A percentile compares a stretch with the other conserved stretches of the same genome.
These are phyloP conservation scores for Platalea minor DNA, from an alignment of 2,797 vertebrate species.

Conservation along the genomic window DNA sequence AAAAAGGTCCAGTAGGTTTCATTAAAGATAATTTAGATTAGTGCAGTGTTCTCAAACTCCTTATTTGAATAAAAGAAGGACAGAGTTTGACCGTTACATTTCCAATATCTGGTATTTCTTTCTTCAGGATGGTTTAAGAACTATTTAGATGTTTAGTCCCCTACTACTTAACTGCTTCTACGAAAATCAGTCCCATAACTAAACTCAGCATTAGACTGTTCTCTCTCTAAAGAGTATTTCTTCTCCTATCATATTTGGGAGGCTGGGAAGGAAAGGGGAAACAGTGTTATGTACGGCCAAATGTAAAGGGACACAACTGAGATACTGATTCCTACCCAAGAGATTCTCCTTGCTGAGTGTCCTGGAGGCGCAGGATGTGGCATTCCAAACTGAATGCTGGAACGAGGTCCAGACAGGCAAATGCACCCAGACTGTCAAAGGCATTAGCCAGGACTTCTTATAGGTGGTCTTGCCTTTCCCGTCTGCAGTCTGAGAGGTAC, in stretches of 20 bases:
- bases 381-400: neutral
- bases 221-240: neutral
- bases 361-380: neutral
- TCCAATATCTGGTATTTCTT: neutral
- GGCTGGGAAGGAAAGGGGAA: neutral
- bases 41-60: neutral
- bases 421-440: neutral
- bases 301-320: neutral
- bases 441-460: neutral
- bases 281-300: rapidly evolving
- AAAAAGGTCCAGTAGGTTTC: neutral
- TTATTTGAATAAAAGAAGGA: neutral
- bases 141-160: neutral
- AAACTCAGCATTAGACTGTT: neutral
- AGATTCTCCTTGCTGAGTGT: neutral
- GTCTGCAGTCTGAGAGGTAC: neutral
- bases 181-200: neutral
- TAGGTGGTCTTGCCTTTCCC: neutral
- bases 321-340: neutral
- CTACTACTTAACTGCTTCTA: neutral
- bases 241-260: neutral
- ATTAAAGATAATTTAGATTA: neutral
- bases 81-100: neutral
- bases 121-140: neutral
- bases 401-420: neutral